A percentile compares a stretch with the other conserved stretches of the same genome.
These are phyloP conservation scores for Cephalopachus bancanus DNA, from an alignment of 2,797 vertebrate species.

Conservation along the genomic window DNA sequence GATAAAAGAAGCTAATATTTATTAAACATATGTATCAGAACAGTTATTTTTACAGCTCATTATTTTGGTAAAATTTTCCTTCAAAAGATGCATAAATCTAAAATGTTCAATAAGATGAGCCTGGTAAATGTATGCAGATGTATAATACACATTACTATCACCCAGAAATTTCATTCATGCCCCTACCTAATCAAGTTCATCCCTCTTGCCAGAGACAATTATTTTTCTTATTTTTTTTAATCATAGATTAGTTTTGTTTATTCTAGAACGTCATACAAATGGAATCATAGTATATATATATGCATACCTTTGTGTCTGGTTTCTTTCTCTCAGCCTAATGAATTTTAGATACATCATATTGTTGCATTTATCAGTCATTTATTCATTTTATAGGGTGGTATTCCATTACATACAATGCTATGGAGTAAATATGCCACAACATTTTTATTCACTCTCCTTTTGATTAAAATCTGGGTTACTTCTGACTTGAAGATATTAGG, in stretches of 20 bases:
- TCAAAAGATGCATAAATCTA: background rate
- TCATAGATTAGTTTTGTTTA: background rate
- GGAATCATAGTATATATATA: background rate
- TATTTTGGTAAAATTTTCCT: slow-evolving; percentile 6
- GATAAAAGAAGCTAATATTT: background rate
- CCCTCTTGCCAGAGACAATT: background rate
- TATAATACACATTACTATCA: background rate
- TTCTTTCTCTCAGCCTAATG: background rate
- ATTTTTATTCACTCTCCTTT: slow-evolving; percentile 26
- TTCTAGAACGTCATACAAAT: slow-evolving; percentile 1
- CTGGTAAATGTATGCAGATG: background rate
- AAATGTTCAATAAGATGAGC: background rate
- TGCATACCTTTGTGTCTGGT: background rate
- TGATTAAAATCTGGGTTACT: background rate
- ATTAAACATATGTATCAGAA: background rate
- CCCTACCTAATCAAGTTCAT: background rate
- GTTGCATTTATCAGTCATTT: background rate
- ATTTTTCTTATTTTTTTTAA: background rate
- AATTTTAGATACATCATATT: background rate
- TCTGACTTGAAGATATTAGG: background rate
- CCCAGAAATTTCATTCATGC: background rate
- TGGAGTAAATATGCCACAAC: background rate
- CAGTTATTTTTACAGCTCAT: background rate
- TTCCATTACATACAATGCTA: background rate
- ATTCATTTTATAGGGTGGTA: background rate